Evolutionary conservation across 2,888 invertebrate genomes (phyloP), one percentile per base, ranked within the genome.

Genomic region (Selenia dentaria): DNA sequence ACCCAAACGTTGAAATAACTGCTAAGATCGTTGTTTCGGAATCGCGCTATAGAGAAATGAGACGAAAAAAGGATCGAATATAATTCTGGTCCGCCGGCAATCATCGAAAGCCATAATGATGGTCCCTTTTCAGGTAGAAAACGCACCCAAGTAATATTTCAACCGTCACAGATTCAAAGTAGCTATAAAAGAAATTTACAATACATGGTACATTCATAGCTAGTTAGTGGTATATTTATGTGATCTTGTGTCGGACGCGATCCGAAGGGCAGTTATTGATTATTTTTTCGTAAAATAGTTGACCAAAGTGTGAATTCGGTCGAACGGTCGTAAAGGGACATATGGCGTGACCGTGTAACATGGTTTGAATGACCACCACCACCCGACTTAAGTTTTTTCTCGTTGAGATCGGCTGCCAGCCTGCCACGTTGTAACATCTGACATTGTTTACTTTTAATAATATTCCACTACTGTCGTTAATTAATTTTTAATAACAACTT

Each of bases 141-240:
- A 80, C 68, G 78, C 79, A 79, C 82, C 81, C 73, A 82, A 87
- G 83, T 83, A 79, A 85, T 90, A 89, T 88, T 86, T 88, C 82
- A 89, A 83, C 82, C 79, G 87, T 79, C 88, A 83, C 65, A 80
- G 80, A 77, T 79, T 75, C 68, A 69, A 80, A 70, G 84, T 75
- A 80, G 82, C 83, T 75, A 84, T 88, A 85, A 88, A 87, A 78
- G 75, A 83, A 83, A 85, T 87, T 90, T 88, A 89, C 82, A 86
- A 88, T 86, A 78, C 75, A 73, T 74, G 71, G 69, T 73, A 70
- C 79, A 89, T 89, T 83, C 76, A 78, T 81, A 73, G 73, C 80
- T 86, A 83, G 87, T 90, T 90, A 83, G 75, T 67, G 57, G 49
- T 64, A 59, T 74, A 74, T 78, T 75, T 74, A 75, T 80, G 76